Evolutionary conservation across 2,888 invertebrate species (phyloP), one percentile per base, ranked within the genome.

Genomic region (Ophion ventricosus): DNA sequence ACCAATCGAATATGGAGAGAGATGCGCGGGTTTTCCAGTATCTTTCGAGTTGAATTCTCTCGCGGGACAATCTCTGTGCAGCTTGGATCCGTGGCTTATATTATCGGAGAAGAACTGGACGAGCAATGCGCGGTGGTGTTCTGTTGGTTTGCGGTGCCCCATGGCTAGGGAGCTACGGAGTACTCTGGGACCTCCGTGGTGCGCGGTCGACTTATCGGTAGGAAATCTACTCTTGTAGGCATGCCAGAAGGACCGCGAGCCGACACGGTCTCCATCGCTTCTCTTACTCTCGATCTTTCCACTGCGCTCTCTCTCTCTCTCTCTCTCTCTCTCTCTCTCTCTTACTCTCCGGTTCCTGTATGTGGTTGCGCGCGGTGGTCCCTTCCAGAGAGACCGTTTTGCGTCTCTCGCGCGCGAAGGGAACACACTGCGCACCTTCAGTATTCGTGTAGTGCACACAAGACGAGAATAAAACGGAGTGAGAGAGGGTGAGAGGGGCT

Each of bases 171-270:
- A 76, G 76, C 78, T 87, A 85, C 86, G 66, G 73, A 73, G 40
- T 89, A 87, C 56, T 25, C 87, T 84, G 87, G 88, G 91, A 91
- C 92, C 92, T 92, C 92, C 92, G 88, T 90, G 91, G 89, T 88
- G 90, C 85, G 75, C 90, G 90, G 87, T 88, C 89, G 90, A 90
- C 90, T 91, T 93, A 93, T 93, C 92, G 89, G 88, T 88, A 88
- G 91, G 89, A 91, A 91, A 92, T 92, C 92, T 92, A 90, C 90
- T 91, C 90, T 92, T 91, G 92, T 90, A 91, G 92, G 92, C 89
- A 92, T 91, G 91, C 91, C 88, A 85, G 83, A 87, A 87, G 87
- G 81, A 83, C 82, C 82, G 83, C 85, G 85, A 84, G 85, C 82
- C 83, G 86, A 87, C 87, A 86, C 86, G 87, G 86, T 84, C 83